Base-by-base conservation (phyloP, 2,113 vertebrate genomes). In the cat (Felis catus) region DNA sequence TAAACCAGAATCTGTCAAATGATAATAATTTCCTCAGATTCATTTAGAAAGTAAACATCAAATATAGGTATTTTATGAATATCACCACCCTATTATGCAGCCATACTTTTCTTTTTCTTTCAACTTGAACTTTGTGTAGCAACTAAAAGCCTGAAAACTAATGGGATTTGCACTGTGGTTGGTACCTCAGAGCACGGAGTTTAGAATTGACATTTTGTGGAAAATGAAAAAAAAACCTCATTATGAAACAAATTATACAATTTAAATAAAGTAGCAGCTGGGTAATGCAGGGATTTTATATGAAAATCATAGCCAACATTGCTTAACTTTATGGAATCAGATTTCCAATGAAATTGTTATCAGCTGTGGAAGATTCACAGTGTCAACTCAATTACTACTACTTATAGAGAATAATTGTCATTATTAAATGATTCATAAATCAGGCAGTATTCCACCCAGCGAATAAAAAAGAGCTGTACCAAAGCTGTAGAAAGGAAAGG, bases 211-310 rank as follows among this genome's bases (percentile, higher is more conserved):
- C 39, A 65, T 25, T 25, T 82, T 6, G 31, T 70, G 79, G 39
- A 97, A 98, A 98, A 97, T 83, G 63, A 90, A 98, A 27, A 5
- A 36, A 36, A 89, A 97, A 78, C n/a, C 27, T 85, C 84, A 68
- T 66, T 92, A 63, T 78, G 7, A 97, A 97, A 33, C 2, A 98
- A 96, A 96, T 94, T 84, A 83, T 92, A 4, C 5, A 82, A 19
- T 13, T 82, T 96, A 86, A 96, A 61, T 48, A 93, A 94, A 76
- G 81, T 65, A 94, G 25, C 27, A 96, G 18, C 6, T 95, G 21
- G 97, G 16, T 66, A 95, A 78, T 61, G 13, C 15, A 96, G 94
- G 48, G 0, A 87, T 93, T 96, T 97, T 92, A 86, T 2, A 55
- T 91, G 5, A 98, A 94, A 96, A 88, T 83, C 21, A 91, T 61